Percentiles rank a stretch among this genome's conserved stretches.
These are phyloP conservation scores for Nothocercus julius DNA, from an alignment of 2,113 vertebrate species.

Conservation along the genomic window DNA sequence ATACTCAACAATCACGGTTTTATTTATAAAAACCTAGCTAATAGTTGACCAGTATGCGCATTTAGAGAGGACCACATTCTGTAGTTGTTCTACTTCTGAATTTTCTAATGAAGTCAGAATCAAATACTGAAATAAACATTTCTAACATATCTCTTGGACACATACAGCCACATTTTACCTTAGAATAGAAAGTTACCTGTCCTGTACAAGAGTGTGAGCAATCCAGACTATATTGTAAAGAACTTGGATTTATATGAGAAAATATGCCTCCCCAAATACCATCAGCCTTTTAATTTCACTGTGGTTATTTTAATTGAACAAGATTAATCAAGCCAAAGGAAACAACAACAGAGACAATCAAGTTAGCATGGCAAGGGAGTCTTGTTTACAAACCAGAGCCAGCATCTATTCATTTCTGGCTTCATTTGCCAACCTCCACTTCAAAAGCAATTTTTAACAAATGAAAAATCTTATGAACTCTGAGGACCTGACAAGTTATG, in stretches of 20 bases:
- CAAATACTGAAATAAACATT: background rate
- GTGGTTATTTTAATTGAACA: background rate
- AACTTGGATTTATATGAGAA: background rate
- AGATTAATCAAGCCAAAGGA: background rate
- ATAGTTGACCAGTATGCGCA: background rate
- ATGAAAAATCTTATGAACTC: conserved; percentile 9
- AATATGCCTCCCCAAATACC: background rate
- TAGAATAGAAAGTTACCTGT: background rate
- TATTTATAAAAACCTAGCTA: background rate
- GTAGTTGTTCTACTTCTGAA: background rate
- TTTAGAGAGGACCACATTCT: background rate
- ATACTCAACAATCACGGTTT: background rate
- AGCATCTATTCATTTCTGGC: conserved; percentile 18
- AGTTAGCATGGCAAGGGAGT: background rate
- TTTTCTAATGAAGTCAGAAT: background rate
- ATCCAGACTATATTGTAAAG: background rate
- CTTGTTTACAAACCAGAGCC: conserved; percentile 46
- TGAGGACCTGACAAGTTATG: background rate
- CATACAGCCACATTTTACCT: background rate
- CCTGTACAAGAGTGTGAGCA: background rate
- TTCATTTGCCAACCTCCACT: background rate
- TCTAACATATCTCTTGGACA: background rate
- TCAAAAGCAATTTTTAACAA: conserved; percentile 21
- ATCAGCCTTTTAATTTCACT: background rate
- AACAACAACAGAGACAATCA: conserved; percentile 4